Evolutionary conservation across 2,888 invertebrate genomes (phyloP), one percentile per base, ranked within the genome.

Genomic region (Oligia fasciuncula): DNA sequence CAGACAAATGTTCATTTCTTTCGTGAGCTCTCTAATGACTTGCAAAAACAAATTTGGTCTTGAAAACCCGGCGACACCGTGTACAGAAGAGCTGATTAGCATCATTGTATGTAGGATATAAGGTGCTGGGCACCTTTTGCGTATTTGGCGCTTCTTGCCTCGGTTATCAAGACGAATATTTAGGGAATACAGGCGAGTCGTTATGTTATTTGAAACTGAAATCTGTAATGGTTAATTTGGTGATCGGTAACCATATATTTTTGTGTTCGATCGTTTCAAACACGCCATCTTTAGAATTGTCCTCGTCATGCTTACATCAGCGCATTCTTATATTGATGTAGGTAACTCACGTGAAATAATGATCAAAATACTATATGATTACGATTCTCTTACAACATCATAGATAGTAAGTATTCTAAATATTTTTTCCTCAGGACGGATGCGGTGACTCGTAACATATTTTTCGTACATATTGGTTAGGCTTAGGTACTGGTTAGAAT

Each of bases 381-480:
- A 86, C 19, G 68, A 54, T 69, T 71, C 54, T 69, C 62, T 85
- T 85, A 74, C 84, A 78, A 84, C 87, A 85, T 77, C 71, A 29
- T 29, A 29, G 62, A 66, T 49, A n/a, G n/a, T n/a, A n/a, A 43
- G 49, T 72, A 73, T 86, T 80, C 60, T 40, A 78, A 62, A 66
- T 76, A 40, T 72, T 74, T 76, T 74, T 86, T 86, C 43, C 23
- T 79, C 29, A 23, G 46, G 35, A 40, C 73, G 86, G 73, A 82
- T 73, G 63, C 40, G 5, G 40, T 73, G 46, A 68, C 6, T 73
- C 19, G 46, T 70, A 73, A 57, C 0, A 13, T 68, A 35, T 77
- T 73, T 77, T 83, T 60, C 13, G 6, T 29, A 60, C n/a, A n/a
- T 62, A 11, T 70, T 77, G 1, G 1, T 2, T 40, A 49, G 4